Conservation (phyloP, 2,113 vertebrate genomes). For the Chlorodrepanis virens region DNA sequence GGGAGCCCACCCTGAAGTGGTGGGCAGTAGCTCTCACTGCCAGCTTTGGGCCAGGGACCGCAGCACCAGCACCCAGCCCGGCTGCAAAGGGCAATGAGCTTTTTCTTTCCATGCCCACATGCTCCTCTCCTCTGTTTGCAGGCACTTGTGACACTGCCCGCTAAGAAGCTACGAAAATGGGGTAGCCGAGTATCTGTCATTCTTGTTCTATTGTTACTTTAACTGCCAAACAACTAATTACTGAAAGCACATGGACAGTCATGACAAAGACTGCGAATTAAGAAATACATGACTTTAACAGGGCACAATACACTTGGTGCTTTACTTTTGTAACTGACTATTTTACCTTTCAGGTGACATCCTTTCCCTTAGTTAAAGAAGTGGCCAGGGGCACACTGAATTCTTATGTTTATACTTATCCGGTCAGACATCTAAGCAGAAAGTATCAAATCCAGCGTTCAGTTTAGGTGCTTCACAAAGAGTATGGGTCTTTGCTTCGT, state of each 20-base stretch:
- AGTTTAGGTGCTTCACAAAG: neutral
- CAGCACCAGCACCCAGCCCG: rapidly evolving
- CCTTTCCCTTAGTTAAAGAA: neutral
- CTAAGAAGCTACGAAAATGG: neutral
- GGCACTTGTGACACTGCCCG: neutral
- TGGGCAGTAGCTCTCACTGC: neutral
- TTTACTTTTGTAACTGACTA: neutral
- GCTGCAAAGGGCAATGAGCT: neutral
- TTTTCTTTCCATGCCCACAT: rapidly evolving
- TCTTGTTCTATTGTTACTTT: neutral
- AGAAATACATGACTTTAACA: neutral
- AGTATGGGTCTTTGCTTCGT: neutral
- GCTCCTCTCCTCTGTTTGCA: neutral
- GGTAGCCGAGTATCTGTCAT: neutral
- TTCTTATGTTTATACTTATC: neutral
- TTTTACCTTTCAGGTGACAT: neutral
- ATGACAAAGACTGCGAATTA: neutral
- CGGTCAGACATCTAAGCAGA: neutral
- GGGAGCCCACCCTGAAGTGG: neutral
- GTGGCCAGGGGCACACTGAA: neutral
- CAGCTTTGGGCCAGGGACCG: neutral
- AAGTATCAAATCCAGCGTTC: neutral
- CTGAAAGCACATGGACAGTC: neutral
- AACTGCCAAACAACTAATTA: neutral
- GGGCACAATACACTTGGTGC: rapidly evolving